Evolutionary conservation across 2,888 invertebrate species (phyloP), one percentile per base, ranked within the genome.

Genomic region (Nebria brevicollis): DNA sequence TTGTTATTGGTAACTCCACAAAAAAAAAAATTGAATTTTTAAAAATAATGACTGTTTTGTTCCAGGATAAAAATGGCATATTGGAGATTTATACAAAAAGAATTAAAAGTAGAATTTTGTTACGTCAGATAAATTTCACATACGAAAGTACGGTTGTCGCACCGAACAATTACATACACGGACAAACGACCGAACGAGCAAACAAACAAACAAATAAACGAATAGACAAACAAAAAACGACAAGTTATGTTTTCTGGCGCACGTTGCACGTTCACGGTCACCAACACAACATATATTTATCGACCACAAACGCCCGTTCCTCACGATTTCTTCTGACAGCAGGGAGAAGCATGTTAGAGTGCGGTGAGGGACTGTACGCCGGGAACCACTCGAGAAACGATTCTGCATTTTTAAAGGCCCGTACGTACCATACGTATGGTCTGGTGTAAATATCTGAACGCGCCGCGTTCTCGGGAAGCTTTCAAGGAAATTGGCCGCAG

Each of bases 391-490:
- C 80, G 75, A 83, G 83, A 84, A 84, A 85, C 84, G 83, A 85
- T 85, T 85, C 87, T 87, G 87, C 87, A 87, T 87, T 87, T 87
- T 87, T 87, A 87, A 87, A 87, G 86, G 86, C 42, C 73, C 74
- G 78, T 78, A 25, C 34, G 34, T 66, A 66, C 68, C 72, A 41
- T 78, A 78, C 78, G 75, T 75, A 75, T 80, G 75, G 80, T 75
- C 80, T 80, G 80, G 80, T 80, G 80, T 80, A 80, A 80, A 80
- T 80, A 80, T 80, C 80, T 80, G 72, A 75, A 75, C 75, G 72
- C 75, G 80, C 72, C 80, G 80, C 75, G 80, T 80, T 75, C 75
- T 8, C 80, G 72, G 80, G 86, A 87, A 86, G 87, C 87, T 87
- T 87, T 87, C 87, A 87, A 86, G 87, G 84, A 87, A 87, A 87